phyloP scores from a whole-genome alignment of 2,113 vertebrate genomes.

The Notiomystis cincta region DNA sequence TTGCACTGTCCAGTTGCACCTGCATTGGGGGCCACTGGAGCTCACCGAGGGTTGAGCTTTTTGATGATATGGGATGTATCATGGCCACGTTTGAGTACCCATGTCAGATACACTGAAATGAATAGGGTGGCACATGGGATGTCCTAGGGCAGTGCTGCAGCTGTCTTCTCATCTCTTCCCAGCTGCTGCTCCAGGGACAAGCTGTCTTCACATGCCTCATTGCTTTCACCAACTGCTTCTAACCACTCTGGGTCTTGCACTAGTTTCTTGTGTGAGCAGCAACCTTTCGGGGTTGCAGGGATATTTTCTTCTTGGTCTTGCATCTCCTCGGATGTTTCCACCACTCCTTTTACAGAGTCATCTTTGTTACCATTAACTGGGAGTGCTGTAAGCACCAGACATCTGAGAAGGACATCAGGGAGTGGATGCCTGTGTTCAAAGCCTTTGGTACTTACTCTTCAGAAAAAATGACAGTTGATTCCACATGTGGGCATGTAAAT shows the following conservation, averaged over 20 bases:
- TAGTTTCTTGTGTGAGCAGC: not conserved
- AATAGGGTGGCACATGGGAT: not conserved
- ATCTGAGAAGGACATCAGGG: not conserved
- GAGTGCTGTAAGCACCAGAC: not conserved
- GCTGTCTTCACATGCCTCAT: not conserved
- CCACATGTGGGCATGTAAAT: not conserved
- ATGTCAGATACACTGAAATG: not conserved
- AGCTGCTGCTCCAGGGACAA: not conserved
- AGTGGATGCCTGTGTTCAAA: not conserved
- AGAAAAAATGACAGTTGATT: not conserved
- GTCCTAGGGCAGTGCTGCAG: not conserved
- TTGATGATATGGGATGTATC: not conserved
- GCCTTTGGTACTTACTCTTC: not conserved
- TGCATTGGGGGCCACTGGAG: accelerated
- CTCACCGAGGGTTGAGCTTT: accelerated
- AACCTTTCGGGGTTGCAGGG: not conserved
- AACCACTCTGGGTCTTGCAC: not conserved
- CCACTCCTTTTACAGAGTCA: not conserved
- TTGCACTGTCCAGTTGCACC: not conserved
- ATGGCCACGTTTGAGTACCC: not conserved
- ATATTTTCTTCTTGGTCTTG: not conserved
- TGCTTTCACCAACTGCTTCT: not conserved
- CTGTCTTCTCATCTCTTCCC: not conserved
- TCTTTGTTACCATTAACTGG: not conserved
- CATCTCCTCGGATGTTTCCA: not conserved